These are phyloP conservation scores for Phylloscopus trochilus DNA, from an alignment of 2,113 vertebrate species.

Conservation along the genomic window DNA sequence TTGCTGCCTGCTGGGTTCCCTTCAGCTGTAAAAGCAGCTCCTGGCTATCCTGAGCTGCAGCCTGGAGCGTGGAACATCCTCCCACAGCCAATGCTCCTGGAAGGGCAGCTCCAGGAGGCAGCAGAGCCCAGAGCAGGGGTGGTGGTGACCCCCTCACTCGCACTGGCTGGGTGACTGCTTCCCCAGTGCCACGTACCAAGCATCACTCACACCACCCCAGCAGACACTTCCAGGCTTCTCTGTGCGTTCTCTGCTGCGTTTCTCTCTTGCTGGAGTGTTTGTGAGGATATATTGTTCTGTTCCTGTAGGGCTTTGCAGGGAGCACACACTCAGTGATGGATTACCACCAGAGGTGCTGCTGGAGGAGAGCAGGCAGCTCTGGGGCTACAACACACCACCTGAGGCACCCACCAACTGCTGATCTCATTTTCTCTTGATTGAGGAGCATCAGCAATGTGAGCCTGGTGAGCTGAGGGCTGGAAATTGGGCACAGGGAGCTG, in stretches of 20 bases:
- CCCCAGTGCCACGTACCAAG: neutral
- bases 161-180: fast-evolving
- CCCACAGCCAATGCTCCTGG: neutral
- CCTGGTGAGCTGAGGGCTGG: neutral
- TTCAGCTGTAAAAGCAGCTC: neutral
- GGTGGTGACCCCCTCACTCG: fast-evolving
- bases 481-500: neutral
- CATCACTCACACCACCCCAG: neutral
- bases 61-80: neutral
- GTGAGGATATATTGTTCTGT: neutral
- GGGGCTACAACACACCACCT: neutral
- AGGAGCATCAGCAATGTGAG: neutral
- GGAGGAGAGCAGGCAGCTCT: constrained; percentile 1
- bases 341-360: neutral
- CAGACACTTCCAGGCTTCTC: neutral
- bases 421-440: neutral
- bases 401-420: constrained; percentile 8
- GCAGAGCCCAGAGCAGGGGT: neutral
- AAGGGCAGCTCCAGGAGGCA: neutral
- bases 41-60: neutral
- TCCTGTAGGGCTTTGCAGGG: neutral
- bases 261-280: neutral
- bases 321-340: neutral
- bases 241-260: neutral
- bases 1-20: neutral